Evolutionary conservation across 2,113 vertebrate species (phyloP), one percentile per base, ranked within the genome.

Genomic region (Halichoeres trimaculatus): DNA sequence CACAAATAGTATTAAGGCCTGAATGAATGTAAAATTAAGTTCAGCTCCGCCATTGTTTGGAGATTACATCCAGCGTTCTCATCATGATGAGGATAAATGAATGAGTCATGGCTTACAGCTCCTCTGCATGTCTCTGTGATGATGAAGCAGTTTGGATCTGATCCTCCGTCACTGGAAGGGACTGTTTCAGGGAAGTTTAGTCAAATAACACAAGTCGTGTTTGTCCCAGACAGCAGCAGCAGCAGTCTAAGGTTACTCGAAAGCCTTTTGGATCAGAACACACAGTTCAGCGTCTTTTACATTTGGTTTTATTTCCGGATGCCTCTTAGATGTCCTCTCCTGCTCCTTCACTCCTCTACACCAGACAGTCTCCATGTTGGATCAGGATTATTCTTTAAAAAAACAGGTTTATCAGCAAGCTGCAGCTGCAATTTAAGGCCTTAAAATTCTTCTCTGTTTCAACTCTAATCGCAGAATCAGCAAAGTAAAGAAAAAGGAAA

Each of bases 381-480:
- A 76, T 81, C 71, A 63, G 74, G 74, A 85, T n/a, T n/a, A n/a
- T n/a, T n/a, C n/a, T n/a, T n/a, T 72, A 76, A 68, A 73, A 30
- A 78, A 75, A 61, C 71, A 59, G 66, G 47, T 84, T 84, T 83
- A 89, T 90, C 85, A 80, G 80, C 64, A 63, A 52, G 47, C 78
- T 34, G 66, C 81, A 83, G 85, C 79, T 74, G 73, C 73, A 84
- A 79, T 86, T 80, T 87, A 61, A 83, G 85, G 77, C 82, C 87
- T 30, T 30, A 30, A 85, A 85, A 86, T 90, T 84, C 56, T 66
- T 58, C 81, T 86, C 81, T 74, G 81, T 90, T 92, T 92, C 79
- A 59, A 65, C 30, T 80, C 56, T n/a, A 82, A 88, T 78, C 22
- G 45, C 75, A 53, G 61, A 83, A 89, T 85, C 81, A 82, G 78